Evolutionary conservation across 2,113 vertebrate species (phyloP), one percentile per base, ranked within the genome.

Genomic region (Campylomormyrus tamandua): DNA sequence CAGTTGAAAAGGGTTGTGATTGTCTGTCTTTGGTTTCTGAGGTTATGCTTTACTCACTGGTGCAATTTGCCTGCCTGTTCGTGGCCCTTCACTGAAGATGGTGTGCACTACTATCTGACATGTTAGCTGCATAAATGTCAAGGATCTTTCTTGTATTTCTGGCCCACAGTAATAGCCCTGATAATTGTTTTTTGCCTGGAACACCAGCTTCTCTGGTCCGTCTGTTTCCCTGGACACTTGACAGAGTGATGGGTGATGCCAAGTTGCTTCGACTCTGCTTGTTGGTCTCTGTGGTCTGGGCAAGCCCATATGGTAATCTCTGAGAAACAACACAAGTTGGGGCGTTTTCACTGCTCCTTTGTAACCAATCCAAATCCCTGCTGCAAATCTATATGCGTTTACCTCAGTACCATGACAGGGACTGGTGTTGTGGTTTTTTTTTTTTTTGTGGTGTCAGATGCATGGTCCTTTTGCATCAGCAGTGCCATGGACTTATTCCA

Each of bases 391-490:
- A 91, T 89, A 90, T 93, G 92, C 89, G 77, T 91, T 7, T 70
- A 74, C 86, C 3, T 84, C 90, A 83, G 53, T 83, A 89, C 80
- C 70, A 90, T 91, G 85, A 89, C 89, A 91, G 90, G 93, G 90
- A 90, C 24, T 56, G n/a, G 48, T 19, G 27, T 87, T 87, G 31
- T 87, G 13, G 1, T 27, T 19, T 15, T 56, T 21, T 42, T 39
- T 39, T 42, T 56, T 50, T 4, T 50, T 27, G n/a, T 86, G 50
- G 8, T 53, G 5, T 35, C 31, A 87, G n/a, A n/a, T 87, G 35
- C 74, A 42, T 80, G 74, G 35, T 42, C 74, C 74, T 42, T 87
- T 52, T 87, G 24, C 48, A 53, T 53, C 50, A 15, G n/a, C 50
- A 31, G 85, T 48, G 27, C 15, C 53, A 27, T 53, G 39, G 7